Evolutionary conservation across 2,888 invertebrate species (phyloP).

Genomic region (Argyresthia albistria): DNA sequence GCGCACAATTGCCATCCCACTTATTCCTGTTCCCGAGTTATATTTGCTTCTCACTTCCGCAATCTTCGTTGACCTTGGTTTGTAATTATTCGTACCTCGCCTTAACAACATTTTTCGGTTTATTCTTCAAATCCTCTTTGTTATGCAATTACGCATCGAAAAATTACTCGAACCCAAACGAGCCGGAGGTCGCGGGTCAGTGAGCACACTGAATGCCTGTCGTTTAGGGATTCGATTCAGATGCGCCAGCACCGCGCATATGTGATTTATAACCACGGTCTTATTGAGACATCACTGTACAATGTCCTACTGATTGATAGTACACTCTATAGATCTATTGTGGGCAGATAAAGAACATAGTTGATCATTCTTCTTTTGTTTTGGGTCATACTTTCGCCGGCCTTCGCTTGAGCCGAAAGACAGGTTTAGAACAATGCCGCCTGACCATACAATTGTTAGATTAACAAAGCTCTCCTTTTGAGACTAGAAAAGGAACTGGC

Average conservation of each 20-base stretch:
- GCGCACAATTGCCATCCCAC: too few species aligned
- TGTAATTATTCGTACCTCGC: too few species aligned
- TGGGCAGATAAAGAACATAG: background rate
- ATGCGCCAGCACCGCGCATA: background rate
- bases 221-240: conserved; percentile 4
- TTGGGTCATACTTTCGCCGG: background rate
- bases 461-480: too few species aligned
- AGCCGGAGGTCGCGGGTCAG: conserved; percentile 31
- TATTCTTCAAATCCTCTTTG: background rate
- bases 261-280: conserved; percentile 5
- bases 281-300: conserved; percentile 8
- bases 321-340: conserved; percentile 12
- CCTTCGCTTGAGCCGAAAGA: too few species aligned
- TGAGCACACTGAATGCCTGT: conserved; percentile 21
- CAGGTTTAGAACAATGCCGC: too few species aligned
- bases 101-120: background rate
- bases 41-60: too few species aligned
- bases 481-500: too few species aligned
- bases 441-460: too few species aligned
- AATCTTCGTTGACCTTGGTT: too few species aligned
- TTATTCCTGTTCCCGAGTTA: too few species aligned
- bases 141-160: conserved; percentile 1
- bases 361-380: background rate
- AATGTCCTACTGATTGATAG: conserved; percentile 1
- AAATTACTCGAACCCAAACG: conserved; percentile 1